Conservation (phyloP, 2,888 invertebrate genomes). For the Agrochola circellaris region DNA sequence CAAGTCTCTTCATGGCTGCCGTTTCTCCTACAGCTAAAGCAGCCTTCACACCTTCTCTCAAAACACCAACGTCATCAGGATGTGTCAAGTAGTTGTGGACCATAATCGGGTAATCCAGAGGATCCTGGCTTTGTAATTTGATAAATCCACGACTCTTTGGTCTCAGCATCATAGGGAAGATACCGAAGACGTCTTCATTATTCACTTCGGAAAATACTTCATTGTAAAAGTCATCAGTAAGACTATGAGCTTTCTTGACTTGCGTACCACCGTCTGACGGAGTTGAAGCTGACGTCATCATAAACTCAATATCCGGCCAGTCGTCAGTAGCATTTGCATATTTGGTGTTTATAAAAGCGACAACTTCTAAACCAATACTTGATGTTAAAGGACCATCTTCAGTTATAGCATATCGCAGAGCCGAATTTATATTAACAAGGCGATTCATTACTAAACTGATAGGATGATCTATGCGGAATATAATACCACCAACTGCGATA, state of each 20-base stretch:
- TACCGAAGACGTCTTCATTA: constrained; percentile 94
- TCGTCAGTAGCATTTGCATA: constrained; percentile 96
- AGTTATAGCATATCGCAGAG: constrained; percentile 95
- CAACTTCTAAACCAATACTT: constrained; percentile 96
- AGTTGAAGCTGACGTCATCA: constrained; percentile 96
- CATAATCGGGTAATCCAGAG: constrained; percentile 95
- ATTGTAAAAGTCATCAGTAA: constrained; percentile 95
- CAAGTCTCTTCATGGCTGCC: constrained; percentile 94
- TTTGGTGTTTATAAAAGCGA: constrained; percentile 96
- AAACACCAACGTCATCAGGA: constrained; percentile 95
- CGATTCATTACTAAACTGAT: constrained; percentile 95
- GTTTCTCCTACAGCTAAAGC: constrained; percentile 95
- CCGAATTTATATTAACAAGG: constrained; percentile 95
- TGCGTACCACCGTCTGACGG: constrained; percentile 96
- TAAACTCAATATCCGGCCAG: constrained; percentile 98
- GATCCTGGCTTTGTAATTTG: constrained; percentile 93
- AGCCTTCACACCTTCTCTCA: constrained; percentile 96
- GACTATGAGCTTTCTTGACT: constrained; percentile 95
- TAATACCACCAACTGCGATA: constrained; percentile 96
- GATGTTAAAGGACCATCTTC: constrained; percentile 97
- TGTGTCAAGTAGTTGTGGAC: constrained; percentile 98
- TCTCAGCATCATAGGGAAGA: constrained; percentile 97
- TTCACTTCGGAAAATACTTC: constrained; percentile 93
- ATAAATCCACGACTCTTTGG: constrained; percentile 96
- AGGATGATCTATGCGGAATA: constrained; percentile 95